Base-by-base conservation (phyloP, 2,888 invertebrate species). In the Aplocera efformata region DNA sequence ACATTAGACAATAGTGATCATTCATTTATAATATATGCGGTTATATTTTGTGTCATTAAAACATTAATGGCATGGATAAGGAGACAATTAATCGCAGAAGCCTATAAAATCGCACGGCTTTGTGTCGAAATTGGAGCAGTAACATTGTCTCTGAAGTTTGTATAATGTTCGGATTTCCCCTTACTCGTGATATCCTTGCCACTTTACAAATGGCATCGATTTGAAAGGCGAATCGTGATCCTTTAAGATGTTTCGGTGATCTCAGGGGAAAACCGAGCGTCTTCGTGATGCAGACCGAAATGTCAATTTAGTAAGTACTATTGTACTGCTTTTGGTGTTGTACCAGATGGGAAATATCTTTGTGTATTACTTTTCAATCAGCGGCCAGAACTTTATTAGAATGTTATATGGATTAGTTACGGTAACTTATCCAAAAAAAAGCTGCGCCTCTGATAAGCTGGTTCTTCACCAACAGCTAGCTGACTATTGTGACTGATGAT, bases 221-320 rank as follows among this genome's bases (percentile, higher is more conserved):
- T 84, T 76, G 80, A 85, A 85, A 84, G 82, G 85, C 69, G 69
- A 81, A 67, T 85, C 85, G 84, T 84, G 85, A 81, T 77, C 64
- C 64, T 64, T 72, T 71, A 65, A 67, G 59, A 61, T 35, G 53
- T 53, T 70, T 80, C 67, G 70, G 73, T 61, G 59, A 58, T 66
- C 56, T 69, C 60, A 58, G 67, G 79, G 82, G 73, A 74, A 82
- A 79, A 55, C 79, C 77, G 48, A 68, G 6, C 39, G 40, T 46
- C 49, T 48, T 49, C 45, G 49, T 53, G 43, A 44, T 40, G 31
- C 31, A 25, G 37, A 34, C 36, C n/a, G 33, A 48, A 48, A 50
- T 53, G 50, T 48, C 53, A 53, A 50, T 48, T 17, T 17, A 17
- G 13, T 17, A 17, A n/a, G n/a, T n/a, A n/a, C n/a, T 17, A 3